Evolutionary conservation across 2,888 invertebrate genomes (phyloP).

Genomic region (Leucoma salicis): DNA sequence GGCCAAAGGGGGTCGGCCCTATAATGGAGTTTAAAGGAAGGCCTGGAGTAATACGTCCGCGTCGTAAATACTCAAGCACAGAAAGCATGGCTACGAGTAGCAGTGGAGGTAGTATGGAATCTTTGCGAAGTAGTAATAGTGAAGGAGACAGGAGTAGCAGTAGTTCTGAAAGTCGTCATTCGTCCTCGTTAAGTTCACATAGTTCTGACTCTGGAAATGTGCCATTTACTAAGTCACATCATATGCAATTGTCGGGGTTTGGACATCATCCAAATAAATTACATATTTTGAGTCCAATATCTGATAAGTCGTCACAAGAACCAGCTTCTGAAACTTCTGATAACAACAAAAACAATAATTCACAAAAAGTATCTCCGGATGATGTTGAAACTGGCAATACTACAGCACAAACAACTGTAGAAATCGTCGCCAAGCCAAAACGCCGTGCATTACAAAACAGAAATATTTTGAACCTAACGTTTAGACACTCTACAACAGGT

Average conservation of each 20-base stretch:
- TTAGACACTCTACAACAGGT: slow-evolving; percentile 84
- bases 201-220: slow-evolving; percentile 90
- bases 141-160: slow-evolving; percentile 93
- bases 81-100: slow-evolving; percentile 94
- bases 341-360: slow-evolving; percentile 89
- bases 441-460: slow-evolving; percentile 88
- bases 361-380: slow-evolving; percentile 89
- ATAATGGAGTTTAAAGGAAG: slow-evolving; percentile 85
- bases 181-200: slow-evolving; percentile 92
- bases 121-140: slow-evolving; percentile 92
- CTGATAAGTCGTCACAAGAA: slow-evolving; percentile 94
- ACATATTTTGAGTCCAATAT: slow-evolving; percentile 93
- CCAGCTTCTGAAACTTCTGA: slow-evolving; percentile 92
- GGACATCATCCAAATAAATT: slow-evolving; percentile 88
- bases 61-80: slow-evolving; percentile 88
- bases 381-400: slow-evolving; percentile 74
- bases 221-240: slow-evolving; percentile 82
- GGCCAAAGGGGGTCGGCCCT: slow-evolving; percentile 82
- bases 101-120: slow-evolving; percentile 94
- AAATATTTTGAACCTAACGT: slow-evolving; percentile 86
- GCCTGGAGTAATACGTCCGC: slow-evolving; percentile 74
- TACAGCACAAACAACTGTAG: slow-evolving; percentile 72
- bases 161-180: slow-evolving; percentile 92
- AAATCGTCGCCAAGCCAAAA: slow-evolving; percentile 82
- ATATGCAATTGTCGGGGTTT: slow-evolving; percentile 86